Conservation (phyloP, 2,888 invertebrate species). For the Thysanoteuthis rhombus region DNA sequence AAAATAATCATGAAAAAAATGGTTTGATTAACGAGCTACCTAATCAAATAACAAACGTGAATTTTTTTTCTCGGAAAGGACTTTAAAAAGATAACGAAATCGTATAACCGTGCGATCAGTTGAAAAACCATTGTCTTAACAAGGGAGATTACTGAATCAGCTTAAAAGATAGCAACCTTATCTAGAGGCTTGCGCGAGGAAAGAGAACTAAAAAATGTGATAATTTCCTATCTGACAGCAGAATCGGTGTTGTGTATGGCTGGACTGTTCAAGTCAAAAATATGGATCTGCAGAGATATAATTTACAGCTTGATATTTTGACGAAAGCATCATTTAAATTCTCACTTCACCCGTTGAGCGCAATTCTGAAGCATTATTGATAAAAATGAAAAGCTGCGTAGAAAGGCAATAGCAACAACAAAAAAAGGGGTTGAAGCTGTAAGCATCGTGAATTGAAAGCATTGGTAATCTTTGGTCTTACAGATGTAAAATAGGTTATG, state of each 20-base stretch:
- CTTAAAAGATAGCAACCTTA: not conserved
- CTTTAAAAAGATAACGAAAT: not conserved
- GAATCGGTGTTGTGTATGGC: not conserved
- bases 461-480: too few relatives aligned
- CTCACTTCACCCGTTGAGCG: too few relatives aligned
- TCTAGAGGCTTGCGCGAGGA: not conserved
- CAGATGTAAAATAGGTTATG: too few relatives aligned
- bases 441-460: too few relatives aligned
- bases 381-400: too few relatives aligned
- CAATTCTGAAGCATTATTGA: too few relatives aligned
- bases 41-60: not conserved
- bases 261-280: not conserved
- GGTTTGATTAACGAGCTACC: not conserved
- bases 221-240: not conserved
- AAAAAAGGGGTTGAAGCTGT: too few relatives aligned
- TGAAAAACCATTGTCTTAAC: not conserved
- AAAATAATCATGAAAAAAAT: not conserved
- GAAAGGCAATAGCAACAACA: too few relatives aligned
- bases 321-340: too few relatives aligned
- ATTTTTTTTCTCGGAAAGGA: not conserved
- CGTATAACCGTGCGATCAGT: not conserved
- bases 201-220: not conserved
- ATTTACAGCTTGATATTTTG: not conserved
- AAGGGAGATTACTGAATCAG: not conserved
- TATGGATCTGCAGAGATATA: not conserved